A percentile compares a stretch with the other conserved stretches of the same genome.
Conservation (phyloP, 2,113 vertebrate genomes). For the Pantherophis guttatus region DNA sequence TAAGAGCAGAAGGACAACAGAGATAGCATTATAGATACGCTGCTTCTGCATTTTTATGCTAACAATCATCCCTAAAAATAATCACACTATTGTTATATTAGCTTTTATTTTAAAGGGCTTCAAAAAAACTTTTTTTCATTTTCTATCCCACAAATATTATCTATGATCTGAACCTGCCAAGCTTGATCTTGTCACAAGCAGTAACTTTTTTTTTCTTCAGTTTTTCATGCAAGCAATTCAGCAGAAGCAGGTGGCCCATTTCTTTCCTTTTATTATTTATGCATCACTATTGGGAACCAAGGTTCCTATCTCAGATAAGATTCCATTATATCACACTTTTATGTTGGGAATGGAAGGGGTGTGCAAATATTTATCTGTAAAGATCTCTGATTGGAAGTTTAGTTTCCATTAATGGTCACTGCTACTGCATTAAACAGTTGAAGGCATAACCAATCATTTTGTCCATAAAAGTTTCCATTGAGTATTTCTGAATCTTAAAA, state of each 20-base stretch:
- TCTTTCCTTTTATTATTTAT: slow-evolving; percentile 53
- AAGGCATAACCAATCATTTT: slow-evolving; percentile 43
- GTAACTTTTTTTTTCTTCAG: slow-evolving; percentile 11
- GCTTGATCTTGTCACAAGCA: slow-evolving; percentile 49
- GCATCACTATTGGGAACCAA: slow-evolving; percentile 30
- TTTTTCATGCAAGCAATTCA: slow-evolving; percentile 38
- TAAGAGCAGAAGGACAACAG: background rate
- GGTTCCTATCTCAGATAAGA: slow-evolving; percentile 38
- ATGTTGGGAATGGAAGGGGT: background rate
- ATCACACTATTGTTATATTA: slow-evolving; percentile 25
- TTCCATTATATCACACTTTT: slow-evolving; percentile 22
- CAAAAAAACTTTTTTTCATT: slow-evolving; percentile 13
- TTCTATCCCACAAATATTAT: slow-evolving; percentile 38
- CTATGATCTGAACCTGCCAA: slow-evolving; percentile 34
- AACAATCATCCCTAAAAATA: background rate
- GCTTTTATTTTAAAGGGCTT: slow-evolving; percentile 36
- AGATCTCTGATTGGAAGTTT: slow-evolving; percentile 41
- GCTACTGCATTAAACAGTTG: slow-evolving; percentile 10
- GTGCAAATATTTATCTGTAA: slow-evolving; percentile 48
- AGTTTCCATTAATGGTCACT: slow-evolving; percentile 39
- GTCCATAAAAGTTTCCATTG: slow-evolving; percentile 48
- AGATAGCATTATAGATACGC: background rate
- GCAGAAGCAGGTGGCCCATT: slow-evolving; percentile 36
- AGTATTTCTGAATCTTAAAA: slow-evolving; percentile 44
- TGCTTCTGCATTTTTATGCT: background rate